phyloP scores from a whole-genome alignment of 2,797 vertebrate genomes.

The Cetoscarus ocellatus region DNA sequence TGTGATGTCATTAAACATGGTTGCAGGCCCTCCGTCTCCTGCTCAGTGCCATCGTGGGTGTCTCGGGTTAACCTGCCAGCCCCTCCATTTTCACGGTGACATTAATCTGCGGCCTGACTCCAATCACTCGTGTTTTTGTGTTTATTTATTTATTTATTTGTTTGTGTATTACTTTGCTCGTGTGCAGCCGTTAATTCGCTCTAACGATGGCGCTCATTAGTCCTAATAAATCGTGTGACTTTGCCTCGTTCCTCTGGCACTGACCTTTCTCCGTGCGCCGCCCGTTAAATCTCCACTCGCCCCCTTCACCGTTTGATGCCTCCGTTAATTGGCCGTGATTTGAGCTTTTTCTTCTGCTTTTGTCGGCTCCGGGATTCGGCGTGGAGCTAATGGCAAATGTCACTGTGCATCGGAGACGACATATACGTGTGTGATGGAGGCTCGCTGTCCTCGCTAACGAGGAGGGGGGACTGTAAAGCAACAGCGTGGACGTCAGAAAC shows the following conservation, averaged over 20 bases:
- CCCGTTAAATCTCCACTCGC: constrained; percentile 84
- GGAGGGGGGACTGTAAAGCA: constrained; percentile 67
- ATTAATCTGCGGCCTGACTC: constrained; percentile 10
- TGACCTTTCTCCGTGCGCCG: constrained; percentile 92
- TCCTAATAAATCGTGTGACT: constrained; percentile 76
- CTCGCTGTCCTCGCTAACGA: constrained; percentile 81
- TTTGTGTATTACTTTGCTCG: constrained; percentile 48
- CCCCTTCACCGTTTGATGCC: constrained; percentile 89
- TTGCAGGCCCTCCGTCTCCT: no score
- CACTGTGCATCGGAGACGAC: constrained; percentile 85
- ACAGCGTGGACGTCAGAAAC: constrained; percentile 57
- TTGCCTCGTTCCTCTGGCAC: constrained; percentile 81
- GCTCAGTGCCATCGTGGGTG: background rate
- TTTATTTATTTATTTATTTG: constrained; percentile 31
- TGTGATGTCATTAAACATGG: no score
- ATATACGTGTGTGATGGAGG: constrained; percentile 55
- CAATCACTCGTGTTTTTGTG: constrained; percentile 15
- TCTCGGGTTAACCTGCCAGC: background rate
- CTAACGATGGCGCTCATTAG: constrained; percentile 91
- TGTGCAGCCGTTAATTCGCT: constrained; percentile 77
- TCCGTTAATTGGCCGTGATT: constrained; percentile 93
- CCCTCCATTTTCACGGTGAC: constrained; percentile 32
- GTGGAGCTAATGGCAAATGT: constrained; percentile 92
- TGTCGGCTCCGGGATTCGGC: constrained; percentile 83
- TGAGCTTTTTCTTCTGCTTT: constrained; percentile 80